phyloP scores from a whole-genome alignment of 2,113 vertebrate species.

The Cisticola juncidis region DNA sequence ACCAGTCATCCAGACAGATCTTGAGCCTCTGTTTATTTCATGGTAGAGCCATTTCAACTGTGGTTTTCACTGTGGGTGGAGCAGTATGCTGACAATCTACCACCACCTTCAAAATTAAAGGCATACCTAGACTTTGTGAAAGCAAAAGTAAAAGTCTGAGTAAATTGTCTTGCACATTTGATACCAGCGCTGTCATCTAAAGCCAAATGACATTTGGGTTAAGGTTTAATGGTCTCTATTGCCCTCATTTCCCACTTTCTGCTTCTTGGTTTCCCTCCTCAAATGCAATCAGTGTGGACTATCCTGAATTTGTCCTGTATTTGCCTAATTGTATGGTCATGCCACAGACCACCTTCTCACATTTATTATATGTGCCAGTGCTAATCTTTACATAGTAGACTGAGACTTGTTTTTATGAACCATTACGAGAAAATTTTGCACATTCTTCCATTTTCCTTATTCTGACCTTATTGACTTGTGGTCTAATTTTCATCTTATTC shows the following conservation, averaged over 20 bases:
- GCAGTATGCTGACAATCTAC: neutral
- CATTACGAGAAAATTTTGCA: neutral
- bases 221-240: neutral
- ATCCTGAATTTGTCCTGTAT: neutral
- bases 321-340: neutral
- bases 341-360: neutral
- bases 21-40: neutral
- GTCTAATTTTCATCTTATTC: neutral
- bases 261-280: neutral
- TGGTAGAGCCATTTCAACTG: neutral
- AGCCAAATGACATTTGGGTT: neutral
- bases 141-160: neutral
- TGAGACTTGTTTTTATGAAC: neutral
- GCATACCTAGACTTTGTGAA: neutral
- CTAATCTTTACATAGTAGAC: neutral
- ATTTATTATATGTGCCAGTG: neutral
- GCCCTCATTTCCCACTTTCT: neutral
- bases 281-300: accelerated
- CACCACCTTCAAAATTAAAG: neutral
- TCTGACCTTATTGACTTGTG: neutral
- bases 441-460: neutral
- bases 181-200: neutral
- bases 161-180: neutral
- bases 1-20: neutral
- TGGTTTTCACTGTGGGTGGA: neutral